Percentiles rank a stretch among this genome's conserved stretches.
Conservation (phyloP, 2,113 vertebrate genomes). For the Petrocephalus microphthalmus region DNA sequence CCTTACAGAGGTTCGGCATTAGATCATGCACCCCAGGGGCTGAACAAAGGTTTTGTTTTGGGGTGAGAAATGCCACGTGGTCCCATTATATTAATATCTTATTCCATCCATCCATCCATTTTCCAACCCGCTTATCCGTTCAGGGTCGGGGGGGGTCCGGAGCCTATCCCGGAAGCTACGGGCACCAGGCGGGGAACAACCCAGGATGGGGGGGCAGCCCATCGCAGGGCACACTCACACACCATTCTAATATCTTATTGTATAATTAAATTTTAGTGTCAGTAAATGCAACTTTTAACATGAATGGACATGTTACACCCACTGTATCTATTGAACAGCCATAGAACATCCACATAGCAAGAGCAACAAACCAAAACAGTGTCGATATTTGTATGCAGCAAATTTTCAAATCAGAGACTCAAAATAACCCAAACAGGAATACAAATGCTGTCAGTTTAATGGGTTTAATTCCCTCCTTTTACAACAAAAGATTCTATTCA, state of each 20-base stretch:
- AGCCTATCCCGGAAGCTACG: too few species aligned
- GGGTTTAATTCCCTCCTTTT: neutral
- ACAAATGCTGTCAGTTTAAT: neutral
- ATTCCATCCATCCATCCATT: too few species aligned
- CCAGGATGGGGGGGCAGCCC: too few species aligned
- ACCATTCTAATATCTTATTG: neutral
- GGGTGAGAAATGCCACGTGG: neutral
- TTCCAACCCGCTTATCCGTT: too few species aligned
- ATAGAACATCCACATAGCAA: neutral
- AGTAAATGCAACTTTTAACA: neutral
- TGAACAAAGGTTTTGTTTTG: neutral
- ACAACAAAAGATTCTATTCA: neutral
- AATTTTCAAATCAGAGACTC: neutral
- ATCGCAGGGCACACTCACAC: too few species aligned
- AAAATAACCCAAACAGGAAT: neutral
- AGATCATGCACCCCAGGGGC: neutral
- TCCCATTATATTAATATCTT: neutral
- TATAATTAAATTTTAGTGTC: neutral
- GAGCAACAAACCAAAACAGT: neutral
- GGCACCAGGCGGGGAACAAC: too few species aligned
- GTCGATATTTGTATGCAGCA: neutral
- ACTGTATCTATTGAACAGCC: neutral
- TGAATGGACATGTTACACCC: neutral
- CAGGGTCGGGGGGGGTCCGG: too few species aligned
- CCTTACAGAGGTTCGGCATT: neutral